Percentiles rank a stretch among this genome's conserved stretches.
phyloP scores from a whole-genome alignment of 2,888 invertebrate genomes.

The Melanotus villosus region DNA sequence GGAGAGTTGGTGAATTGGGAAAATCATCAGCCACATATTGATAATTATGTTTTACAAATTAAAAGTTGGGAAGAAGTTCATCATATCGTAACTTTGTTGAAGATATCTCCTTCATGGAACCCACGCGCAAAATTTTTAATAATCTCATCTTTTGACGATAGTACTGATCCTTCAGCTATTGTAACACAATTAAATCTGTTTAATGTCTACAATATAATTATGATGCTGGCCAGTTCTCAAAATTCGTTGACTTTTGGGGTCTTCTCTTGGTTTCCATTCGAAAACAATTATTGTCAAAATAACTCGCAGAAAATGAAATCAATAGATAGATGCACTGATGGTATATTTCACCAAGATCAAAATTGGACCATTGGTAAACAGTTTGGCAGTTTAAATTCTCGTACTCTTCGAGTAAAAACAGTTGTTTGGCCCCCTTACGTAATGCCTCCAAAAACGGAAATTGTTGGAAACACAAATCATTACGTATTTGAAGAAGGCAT shows the following conservation, averaged over 20 bases:
- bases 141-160: no score
- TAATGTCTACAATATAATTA: conserved; percentile 55
- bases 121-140: conserved; percentile 54
- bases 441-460: conserved; percentile 51
- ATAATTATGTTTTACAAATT: conserved; percentile 52
- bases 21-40: no score
- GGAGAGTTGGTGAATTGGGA: no score
- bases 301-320: conserved; percentile 44
- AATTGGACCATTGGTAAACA: no score
- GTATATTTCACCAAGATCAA: conserved; percentile 45
- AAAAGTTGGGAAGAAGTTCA: conserved; percentile 40
- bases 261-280: conserved; percentile 58
- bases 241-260: conserved; percentile 51
- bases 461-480: conserved; percentile 14
- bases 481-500: conserved; percentile 51
- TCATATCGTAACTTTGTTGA: conserved; percentile 38
- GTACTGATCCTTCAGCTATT: no score
- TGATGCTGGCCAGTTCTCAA: conserved; percentile 51
- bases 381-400: conserved; percentile 58
- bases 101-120: conserved; percentile 49
- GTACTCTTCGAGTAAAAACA: conserved; percentile 59
- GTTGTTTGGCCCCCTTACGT: conserved; percentile 62
- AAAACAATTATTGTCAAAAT: conserved; percentile 53
- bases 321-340: conserved; percentile 53
- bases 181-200: conserved; percentile 47